Base-by-base conservation (phyloP, 2,113 vertebrate genomes). In the Fregata magnificens region DNA sequence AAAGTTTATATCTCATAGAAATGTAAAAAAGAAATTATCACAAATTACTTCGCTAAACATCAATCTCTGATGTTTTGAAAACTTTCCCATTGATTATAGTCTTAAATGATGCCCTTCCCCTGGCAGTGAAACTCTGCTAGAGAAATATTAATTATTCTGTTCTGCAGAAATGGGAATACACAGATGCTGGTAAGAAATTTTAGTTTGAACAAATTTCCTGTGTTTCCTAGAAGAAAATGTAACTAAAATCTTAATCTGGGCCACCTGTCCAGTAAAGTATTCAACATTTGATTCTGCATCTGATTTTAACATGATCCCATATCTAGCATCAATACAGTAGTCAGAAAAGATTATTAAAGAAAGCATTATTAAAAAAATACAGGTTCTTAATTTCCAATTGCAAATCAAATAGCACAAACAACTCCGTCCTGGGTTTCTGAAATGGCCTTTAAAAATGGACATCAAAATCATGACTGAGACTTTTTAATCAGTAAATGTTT, bases 1-100 rank as follows among this genome's bases (percentile, higher is more conserved):
- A 11, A 65, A 25, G 26, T 55, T 76, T 22, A 2, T 31, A 13
- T 26, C 1, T 11, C 21, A 29, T 0, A 66, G 19, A 55, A 88
- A 71, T 5, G 2, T 20, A 10, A 42, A 65, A 53, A 83, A n/a
- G 2, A 69, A 90, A 74, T 62, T 9, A 13, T 11, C 21, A 22
- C 13, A 7, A 12, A 29, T 28, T 25, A 19, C 3, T 65, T 73
- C 1, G 2, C 24, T 19, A 73, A 73, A 73, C 71, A 15, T 47
- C 0, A 1, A 1, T 45, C 38, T 69, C 11, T 22, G 73, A 28
- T 53, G 21, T 32, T 74, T 36, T 21, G 50, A 71, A 66, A 79
- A 36, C 9, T 34, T 65, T 65, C 13, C 18, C 2, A 0, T n/a
- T 36, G 38, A 16, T 29, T 59, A 3, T 1, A n/a, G 4, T 36